Conservation (phyloP, 2,113 vertebrate species). For the Tragelaphus scriptus region DNA sequence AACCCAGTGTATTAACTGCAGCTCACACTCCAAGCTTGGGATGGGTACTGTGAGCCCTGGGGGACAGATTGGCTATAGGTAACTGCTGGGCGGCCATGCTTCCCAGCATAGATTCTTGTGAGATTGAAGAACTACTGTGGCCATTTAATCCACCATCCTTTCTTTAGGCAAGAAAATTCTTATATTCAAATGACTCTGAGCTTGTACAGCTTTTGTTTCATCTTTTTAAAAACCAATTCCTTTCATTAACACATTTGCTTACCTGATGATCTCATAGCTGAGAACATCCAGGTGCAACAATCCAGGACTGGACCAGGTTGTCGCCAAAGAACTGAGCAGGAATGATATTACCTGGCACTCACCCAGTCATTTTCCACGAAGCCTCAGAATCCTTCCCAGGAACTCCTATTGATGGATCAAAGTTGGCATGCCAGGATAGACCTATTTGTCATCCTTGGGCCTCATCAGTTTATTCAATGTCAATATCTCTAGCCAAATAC, state of each 20-base stretch:
- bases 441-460: not conserved
- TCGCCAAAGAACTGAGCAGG: not conserved
- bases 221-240: not conserved
- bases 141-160: not conserved
- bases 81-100: not conserved
- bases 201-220: not conserved
- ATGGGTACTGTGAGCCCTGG: not conserved
- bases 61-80: not conserved
- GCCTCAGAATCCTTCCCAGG: not conserved
- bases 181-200: not conserved
- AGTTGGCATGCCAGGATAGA: not conserved
- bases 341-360: not conserved
- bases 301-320: not conserved
- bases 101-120: not conserved
- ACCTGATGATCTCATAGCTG: not conserved
- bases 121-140: not conserved
- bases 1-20: not conserved
- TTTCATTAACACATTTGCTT: not conserved
- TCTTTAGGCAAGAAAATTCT: not conserved
- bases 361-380: not conserved
- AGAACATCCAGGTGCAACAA: not conserved
- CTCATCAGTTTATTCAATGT: not conserved
- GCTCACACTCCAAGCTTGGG: not conserved
- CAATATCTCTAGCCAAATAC: not conserved
- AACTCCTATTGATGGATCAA: not conserved